Evolutionary conservation across 2,797 vertebrate genomes (phyloP).

Genomic region (Rhynchotus rufescens): DNA sequence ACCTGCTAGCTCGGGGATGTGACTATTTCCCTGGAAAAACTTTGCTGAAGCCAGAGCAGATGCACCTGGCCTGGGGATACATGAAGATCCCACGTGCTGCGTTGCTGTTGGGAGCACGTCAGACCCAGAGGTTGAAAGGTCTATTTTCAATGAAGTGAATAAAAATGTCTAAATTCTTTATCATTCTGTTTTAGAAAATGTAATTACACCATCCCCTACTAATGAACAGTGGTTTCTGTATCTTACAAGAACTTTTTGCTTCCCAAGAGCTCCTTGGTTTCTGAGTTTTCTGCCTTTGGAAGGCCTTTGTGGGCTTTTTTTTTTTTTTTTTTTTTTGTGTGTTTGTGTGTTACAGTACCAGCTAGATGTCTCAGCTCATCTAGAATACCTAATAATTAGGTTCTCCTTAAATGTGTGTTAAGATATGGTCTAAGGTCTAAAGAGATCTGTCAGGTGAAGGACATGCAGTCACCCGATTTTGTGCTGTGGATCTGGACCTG

Average conservation of each 20-base stretch:
- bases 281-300: neutral
- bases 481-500: neutral
- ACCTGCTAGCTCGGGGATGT: rapidly evolving
- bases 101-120: rapidly evolving
- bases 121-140: neutral
- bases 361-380: neutral
- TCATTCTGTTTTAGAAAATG: neutral
- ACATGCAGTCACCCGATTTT: neutral
- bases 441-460: neutral
- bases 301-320: neutral
- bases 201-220: rapidly evolving
- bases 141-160: neutral
- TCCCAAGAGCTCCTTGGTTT: neutral
- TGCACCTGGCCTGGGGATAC: neutral
- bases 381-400: neutral
- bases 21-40: neutral
- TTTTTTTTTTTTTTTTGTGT: too few relatives aligned
- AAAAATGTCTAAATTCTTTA: neutral
- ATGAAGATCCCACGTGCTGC: rapidly evolving
- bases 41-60: neutral
- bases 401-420: rapidly evolving
- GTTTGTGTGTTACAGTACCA: neutral
- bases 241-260: neutral
- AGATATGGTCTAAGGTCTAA: neutral
- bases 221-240: rapidly evolving